Base-by-base conservation (phyloP, 2,113 vertebrate species). In the Trematomus loennbergii region DNA sequence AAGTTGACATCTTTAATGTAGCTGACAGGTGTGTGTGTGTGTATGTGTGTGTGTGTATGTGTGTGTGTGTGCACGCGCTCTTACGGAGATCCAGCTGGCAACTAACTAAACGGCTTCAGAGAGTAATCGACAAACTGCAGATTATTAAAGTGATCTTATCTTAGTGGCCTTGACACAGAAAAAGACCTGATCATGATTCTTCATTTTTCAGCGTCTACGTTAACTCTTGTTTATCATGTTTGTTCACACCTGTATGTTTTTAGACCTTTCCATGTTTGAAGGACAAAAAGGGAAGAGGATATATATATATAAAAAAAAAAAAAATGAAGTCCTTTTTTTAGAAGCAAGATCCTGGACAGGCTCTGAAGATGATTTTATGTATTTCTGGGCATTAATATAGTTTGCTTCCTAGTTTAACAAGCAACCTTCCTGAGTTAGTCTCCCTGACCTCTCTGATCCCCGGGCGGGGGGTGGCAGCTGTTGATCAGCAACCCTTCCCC, bases 301-400 rank as follows among this genome's bases (percentile, higher is more conserved):
- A 90, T 87, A n/a, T n/a, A n/a, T n/a, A n/a, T n/a, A n/a, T n/a
- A 75, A 63, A 40, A 93, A 91, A 88, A 75, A 63, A 75, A 86
- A 85, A 75, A 76, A 29, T 29, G 29, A 29, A 78, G 49, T 87
- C 75, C 62, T 90, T 66, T 63, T 63, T 45, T 62, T 73, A n/a
- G 72, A 50, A 70, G 82, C 7, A 29, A 85, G 52, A 88, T 83
- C 84, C 81, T 85, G 90, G 89, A 94, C 84, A 83, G 92, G 91
- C 93, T 95, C 49, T 75, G 58, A 78, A 76, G 73, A 68, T 83
- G 25, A 91, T 78, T 75, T 60, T 49, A 69, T 84, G 92, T 95
- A 93, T 93, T 95, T 92, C 93, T 95, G 95, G 96, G 96, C 97
- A 97, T 97, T 97, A 89, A 92, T 94, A 87, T 81, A 58, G 73